Evolutionary conservation across 2,797 vertebrate genomes (phyloP).

Genomic region (Pangasius mekongensis): DNA sequence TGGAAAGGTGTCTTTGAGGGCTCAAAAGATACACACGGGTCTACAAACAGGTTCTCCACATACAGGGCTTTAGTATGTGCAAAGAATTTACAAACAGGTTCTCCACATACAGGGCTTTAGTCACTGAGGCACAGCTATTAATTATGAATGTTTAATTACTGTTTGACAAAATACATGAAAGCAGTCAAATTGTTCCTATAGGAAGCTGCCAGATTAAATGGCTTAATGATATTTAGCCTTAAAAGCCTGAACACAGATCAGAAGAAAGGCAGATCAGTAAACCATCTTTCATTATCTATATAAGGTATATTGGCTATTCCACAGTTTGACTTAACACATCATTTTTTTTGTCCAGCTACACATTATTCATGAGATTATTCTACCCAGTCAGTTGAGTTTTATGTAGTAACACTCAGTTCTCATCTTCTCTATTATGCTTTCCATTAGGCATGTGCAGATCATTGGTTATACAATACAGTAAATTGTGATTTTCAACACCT

Average conservation of each 20-base stretch:
- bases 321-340: not conserved
- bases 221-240: not conserved
- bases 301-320: not conserved
- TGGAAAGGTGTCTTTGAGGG: not conserved
- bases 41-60: not conserved
- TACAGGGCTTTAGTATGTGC: not conserved
- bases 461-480: not conserved
- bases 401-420: not conserved
- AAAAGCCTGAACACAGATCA: not conserved
- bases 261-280: not conserved
- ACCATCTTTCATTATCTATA: not conserved
- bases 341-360: slow-evolving; percentile 5
- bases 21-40: not conserved
- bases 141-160: not conserved
- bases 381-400: not conserved
- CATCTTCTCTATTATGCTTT: not conserved
- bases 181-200: not conserved
- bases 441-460: not conserved
- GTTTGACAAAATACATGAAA: not conserved
- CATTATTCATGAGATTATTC: slow-evolving; percentile 7
- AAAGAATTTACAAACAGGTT: not conserved
- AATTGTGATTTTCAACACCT: not conserved
- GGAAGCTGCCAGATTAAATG: not conserved
- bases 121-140: not conserved
- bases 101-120: not conserved